Conservation (phyloP, 1,140 invertebrate species). For the Gonatopus flavifemur region DNA sequence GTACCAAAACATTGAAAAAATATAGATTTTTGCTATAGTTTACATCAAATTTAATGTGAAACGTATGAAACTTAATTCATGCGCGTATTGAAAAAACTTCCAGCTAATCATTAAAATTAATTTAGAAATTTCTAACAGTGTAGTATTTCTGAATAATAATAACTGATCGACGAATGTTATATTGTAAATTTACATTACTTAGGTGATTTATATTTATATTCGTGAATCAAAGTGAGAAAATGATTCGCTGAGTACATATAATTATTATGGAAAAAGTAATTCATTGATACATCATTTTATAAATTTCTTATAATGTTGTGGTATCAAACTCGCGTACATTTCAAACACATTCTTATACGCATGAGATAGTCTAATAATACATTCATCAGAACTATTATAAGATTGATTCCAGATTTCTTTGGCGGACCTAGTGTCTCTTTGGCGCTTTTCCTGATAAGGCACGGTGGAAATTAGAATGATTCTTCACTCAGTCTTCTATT, state of each 20-base stretch:
- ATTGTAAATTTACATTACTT: conserved; percentile 48
- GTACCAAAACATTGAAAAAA: no score
- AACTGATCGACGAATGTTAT: conserved; percentile 64
- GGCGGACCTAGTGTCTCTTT: conserved; percentile 69
- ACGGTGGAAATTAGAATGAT: conserved; percentile 61
- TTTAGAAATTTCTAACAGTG: no score
- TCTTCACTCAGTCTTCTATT: conserved; percentile 39
- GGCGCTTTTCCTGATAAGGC: conserved; percentile 63
- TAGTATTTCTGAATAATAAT: conserved; percentile 62
- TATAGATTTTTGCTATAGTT: no score
- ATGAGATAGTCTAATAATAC: conserved; percentile 69
- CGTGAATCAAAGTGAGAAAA: conserved; percentile 66
- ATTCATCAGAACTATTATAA: conserved; percentile 60
- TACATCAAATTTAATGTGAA: no score
- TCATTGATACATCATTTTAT: conserved; percentile 82
- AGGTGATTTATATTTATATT: conserved; percentile 59
- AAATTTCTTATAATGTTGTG: conserved; percentile 75
- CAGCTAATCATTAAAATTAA: no score
- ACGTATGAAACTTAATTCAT: no score
- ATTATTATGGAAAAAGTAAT: conserved; percentile 91
- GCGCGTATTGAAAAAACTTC: no score
- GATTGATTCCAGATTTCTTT: conserved; percentile 75
- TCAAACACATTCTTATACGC: conserved; percentile 75
- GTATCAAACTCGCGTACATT: conserved; percentile 75
- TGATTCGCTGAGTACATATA: conserved; percentile 85